Evolutionary conservation across 2,888 invertebrate genomes (phyloP), one percentile per base, ranked within the genome.

Genomic region (Tiliacea citrago): DNA sequence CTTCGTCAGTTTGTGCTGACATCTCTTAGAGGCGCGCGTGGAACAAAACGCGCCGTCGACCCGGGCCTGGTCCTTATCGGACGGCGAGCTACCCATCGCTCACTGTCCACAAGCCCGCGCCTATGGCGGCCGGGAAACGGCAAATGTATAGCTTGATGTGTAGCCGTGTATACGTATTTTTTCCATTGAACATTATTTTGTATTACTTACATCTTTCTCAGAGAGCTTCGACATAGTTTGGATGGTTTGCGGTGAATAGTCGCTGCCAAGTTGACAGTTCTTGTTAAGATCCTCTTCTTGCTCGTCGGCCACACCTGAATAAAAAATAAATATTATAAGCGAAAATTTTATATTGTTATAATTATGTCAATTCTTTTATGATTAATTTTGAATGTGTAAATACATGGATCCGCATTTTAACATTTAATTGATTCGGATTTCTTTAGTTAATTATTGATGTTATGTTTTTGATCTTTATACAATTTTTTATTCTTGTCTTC

Each of bases 231-330:
- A 95, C 97, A 99, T 97, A 0, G 98, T 97, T 72, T 97, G 96
- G 53, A 96, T 97, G 0, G 99, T 99, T 71, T 97, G 95, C 10
- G 95, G 93, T 0, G 97, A 97, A 87, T 98, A 98, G 10, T 94
- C 88, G 1, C 67, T 83, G 7, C 82, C 88, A 0, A 97, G 89
- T 10, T 94, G 86, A 12, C 92, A 91, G 67, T 97, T 96, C 91
- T 98, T 98, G 91, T 99, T 99, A 77, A 98, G 90, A 93, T 99
- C 98, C 92, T 98, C 98, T 75, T 98, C 98, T 84, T 97, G 96
- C 81, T 98, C 95, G 66, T 96, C 97, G 2, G 90, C 92, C 1
- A 88, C 83, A 65, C 88, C 91, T 95, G 57, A 5, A 45, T 29
- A 29, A 29, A 29, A 29, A 29, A 29, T 29, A 29, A 29, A 29